phyloP scores from a whole-genome alignment of 1,140 invertebrate genomes.

The Aphidius ervi region DNA sequence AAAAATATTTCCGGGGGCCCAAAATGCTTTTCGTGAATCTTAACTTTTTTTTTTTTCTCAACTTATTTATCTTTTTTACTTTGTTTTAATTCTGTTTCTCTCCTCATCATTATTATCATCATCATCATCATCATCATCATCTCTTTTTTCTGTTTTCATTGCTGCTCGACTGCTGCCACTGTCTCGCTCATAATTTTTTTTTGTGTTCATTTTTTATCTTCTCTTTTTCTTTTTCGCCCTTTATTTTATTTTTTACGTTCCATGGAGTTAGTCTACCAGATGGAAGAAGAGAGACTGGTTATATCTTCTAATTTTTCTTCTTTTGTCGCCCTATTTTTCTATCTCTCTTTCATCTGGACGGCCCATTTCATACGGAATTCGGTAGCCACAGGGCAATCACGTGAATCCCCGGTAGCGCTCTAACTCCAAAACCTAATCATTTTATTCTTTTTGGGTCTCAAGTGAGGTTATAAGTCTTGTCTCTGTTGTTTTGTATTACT shows the following conservation, averaged over 20 bases:
- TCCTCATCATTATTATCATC: constrained; percentile 4
- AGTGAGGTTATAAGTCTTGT: constrained; percentile 8
- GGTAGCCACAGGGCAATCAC: constrained; percentile 45
- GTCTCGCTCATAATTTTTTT: constrained; percentile 10
- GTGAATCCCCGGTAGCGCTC: constrained; percentile 38
- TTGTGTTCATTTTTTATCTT: constrained; percentile 21
- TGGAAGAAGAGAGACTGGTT: constrained; percentile 2
- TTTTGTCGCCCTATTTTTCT: background rate
- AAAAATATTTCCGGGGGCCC: constrained; percentile 18
- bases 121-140: constrained; percentile 6
- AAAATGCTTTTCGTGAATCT: constrained; percentile 4
- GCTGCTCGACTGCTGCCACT: background rate
- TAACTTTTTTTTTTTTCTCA: constrained; percentile 11
- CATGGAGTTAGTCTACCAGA: background rate
- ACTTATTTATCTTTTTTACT: constrained; percentile 5
- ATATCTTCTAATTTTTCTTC: constrained; percentile 6
- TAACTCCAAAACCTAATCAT: constrained; percentile 42
- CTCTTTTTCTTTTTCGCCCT: constrained; percentile 5
- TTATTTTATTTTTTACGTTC: background rate
- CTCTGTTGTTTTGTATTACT: constrained; percentile 21
- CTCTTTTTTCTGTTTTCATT: constrained; percentile 17
- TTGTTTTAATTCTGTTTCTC: constrained; percentile 8
- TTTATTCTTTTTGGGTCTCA: constrained; percentile 34
- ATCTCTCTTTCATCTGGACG: constrained; percentile 4
- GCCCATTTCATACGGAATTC: constrained; percentile 43